Percentiles rank a stretch among this genome's conserved stretches.
Evolutionary conservation across 2,888 invertebrate species (phyloP).

Genomic region (Caenorhabditis sp.): DNA sequence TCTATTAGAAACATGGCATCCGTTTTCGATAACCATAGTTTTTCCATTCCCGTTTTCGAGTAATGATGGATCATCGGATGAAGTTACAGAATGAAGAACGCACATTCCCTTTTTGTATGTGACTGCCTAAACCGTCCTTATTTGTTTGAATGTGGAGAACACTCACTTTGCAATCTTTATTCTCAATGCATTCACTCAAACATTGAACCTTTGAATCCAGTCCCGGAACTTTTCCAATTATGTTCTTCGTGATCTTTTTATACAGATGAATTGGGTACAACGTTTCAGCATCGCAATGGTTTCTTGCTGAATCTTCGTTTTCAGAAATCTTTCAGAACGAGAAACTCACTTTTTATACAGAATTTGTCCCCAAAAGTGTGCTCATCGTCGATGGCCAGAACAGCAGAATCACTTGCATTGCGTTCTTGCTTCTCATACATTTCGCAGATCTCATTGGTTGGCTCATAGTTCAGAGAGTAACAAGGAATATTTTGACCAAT

Average conservation of each 20-base stretch:
- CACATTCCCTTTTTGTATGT: constrained; percentile 75
- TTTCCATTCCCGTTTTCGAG: constrained; percentile 68
- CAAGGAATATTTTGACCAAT: constrained; percentile 67
- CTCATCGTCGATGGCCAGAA: constrained; percentile 65
- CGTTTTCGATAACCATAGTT: constrained; percentile 76
- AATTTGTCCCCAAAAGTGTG: constrained; percentile 75
- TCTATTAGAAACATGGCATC: constrained; percentile 64
- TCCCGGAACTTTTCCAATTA: constrained; percentile 64
- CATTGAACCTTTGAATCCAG: constrained; percentile 72
- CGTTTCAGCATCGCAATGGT: constrained; percentile 70
- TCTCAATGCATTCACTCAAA: constrained; percentile 71
- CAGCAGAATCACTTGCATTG: constrained; percentile 49
- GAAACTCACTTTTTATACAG: constrained; percentile 67
- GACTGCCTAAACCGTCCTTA: constrained; percentile 54
- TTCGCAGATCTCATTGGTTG: constrained; percentile 70
- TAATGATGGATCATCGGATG: constrained; percentile 57
- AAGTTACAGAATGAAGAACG: constrained; percentile 68
- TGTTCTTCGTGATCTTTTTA: constrained; percentile 68
- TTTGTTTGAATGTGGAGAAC: too few relatives aligned
- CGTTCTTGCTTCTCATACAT: constrained; percentile 65
- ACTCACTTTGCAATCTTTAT: constrained; percentile 68
- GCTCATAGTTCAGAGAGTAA: constrained; percentile 72
- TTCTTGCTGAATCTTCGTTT: constrained; percentile 72
- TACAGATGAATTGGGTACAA: constrained; percentile 71
- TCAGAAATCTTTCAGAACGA: too few relatives aligned